These are phyloP conservation scores for Parnassius orleans DNA, from an alignment of 2,888 invertebrate genomes.

Conservation along the genomic window DNA sequence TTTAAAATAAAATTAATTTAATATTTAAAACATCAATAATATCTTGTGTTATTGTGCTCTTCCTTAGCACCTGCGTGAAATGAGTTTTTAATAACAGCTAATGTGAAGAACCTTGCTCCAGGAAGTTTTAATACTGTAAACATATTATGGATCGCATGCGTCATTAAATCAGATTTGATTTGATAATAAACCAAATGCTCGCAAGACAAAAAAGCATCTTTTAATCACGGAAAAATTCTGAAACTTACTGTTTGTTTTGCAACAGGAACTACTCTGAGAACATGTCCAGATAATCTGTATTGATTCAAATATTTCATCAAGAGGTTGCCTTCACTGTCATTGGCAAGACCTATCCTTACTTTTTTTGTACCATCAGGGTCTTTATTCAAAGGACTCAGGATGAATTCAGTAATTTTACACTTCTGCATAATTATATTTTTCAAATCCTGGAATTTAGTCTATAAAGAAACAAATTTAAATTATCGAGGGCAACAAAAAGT, in stretches of 20 bases:
- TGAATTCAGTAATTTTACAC: constrained; percentile 61
- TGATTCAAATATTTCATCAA: constrained; percentile 62
- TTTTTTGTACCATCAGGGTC: constrained; percentile 56
- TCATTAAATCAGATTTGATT: too few relatives aligned
- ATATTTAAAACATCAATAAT: too few relatives aligned
- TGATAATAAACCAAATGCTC: too few relatives aligned
- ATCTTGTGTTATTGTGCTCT: too few relatives aligned
- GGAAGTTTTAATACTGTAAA: too few relatives aligned
- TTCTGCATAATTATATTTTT: constrained; percentile 58
- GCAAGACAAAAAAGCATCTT: too few relatives aligned
- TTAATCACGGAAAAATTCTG: constrained; percentile 7
- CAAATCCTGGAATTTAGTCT: constrained; percentile 64
- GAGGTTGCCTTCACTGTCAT: constrained; percentile 55
- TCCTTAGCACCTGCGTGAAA: too few relatives aligned
- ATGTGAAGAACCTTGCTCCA: too few relatives aligned
- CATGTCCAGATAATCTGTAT: constrained; percentile 48
- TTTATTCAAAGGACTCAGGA: constrained; percentile 55
- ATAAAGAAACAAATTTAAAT: constrained; percentile 26
- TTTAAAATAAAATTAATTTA: too few relatives aligned
- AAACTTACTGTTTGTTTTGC: constrained; percentile 46
- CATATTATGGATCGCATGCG: too few relatives aligned
- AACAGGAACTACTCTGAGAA: constrained; percentile 53
- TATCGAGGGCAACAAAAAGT: not conserved
- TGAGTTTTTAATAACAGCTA: too few relatives aligned
- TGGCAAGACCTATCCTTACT: constrained; percentile 59